phyloP scores from a whole-genome alignment of 2,797 vertebrate species.

The Naso thynnoides region DNA sequence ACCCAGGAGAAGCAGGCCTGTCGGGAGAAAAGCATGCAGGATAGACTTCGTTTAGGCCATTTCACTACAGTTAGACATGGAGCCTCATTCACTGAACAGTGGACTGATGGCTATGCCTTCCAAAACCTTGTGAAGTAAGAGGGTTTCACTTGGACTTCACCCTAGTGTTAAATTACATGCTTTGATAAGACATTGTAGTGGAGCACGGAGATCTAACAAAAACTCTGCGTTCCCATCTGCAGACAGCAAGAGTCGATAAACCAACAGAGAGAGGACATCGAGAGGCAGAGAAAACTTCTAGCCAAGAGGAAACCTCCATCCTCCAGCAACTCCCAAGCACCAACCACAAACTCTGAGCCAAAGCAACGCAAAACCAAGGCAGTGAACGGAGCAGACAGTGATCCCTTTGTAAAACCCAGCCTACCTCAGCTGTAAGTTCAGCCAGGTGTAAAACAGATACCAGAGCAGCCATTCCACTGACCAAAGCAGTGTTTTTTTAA shows the following conservation, averaged over 20 bases:
- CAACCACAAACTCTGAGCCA: conserved; percentile 95
- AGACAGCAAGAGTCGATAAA: conserved; percentile 98
- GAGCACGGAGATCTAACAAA: background rate
- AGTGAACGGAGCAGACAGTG: conserved; percentile 96
- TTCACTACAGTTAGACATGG: conserved; percentile 99
- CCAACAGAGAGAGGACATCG: conserved; percentile 99
- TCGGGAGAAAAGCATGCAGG: conserved; percentile 99
- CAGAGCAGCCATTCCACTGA: background rate
- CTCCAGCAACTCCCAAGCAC: conserved; percentile 94
- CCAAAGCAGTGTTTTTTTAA: background rate
- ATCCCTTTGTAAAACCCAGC: conserved; percentile 98
- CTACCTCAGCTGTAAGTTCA: conserved; percentile 95
- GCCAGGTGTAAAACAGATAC: background rate
- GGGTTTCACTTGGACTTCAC: background rate
- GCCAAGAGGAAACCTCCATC: conserved; percentile 97
- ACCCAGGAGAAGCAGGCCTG: conserved; percentile 96
- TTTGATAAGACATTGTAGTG: background rate
- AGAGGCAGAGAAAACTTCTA: conserved; percentile 97
- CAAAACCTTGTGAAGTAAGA: conserved; percentile 99
- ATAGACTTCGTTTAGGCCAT: conserved; percentile 96
- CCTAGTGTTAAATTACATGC: background rate
- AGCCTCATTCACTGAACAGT: conserved; percentile 98
- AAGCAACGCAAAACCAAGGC: conserved; percentile 99
- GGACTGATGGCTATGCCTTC: conserved; percentile 99
- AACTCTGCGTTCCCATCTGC: conserved; percentile 19